Evolutionary conservation across 2,888 invertebrate species (phyloP), one percentile per base, ranked within the genome.

Genomic region (Drosophila macrospina): DNA sequence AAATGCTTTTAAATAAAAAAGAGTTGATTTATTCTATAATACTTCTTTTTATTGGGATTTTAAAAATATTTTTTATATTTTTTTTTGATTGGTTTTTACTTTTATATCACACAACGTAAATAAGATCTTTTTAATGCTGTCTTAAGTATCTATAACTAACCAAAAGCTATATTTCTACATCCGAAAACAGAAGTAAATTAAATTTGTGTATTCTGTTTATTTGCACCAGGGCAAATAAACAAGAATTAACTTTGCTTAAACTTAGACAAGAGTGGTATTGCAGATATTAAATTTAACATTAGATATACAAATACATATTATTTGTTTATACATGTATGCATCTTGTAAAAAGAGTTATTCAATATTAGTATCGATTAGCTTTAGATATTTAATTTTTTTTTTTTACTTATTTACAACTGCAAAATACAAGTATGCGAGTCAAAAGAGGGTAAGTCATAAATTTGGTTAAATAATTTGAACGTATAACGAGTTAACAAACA

Each of bases 41-140:
- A 90, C 90, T 90, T 89, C 63, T 78, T 86, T 89, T 90, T 89
- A 89, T 90, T 90, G 63, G 86, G 80, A 79, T 85, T 89, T 90
- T 90, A 78, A 70, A 74, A 78, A 75, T 72, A 80, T 66, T 78
- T 79, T 86, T 71, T 77, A 70, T 64, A 75, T 85, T 79, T 88
- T 89, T 86, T 83, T 87, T 87, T 73, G 52, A 45, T 81, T 60
- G 50, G 51, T 64, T 73, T 74, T 73, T 82, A 81, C 74, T 78
- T 85, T 90, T 90, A 90, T 90, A 90, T 90, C 90, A 90, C 90
- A 90, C 90, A 90, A 89, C 85, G 87, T 85, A 88, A 85, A 79
- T 78, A 78, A 86, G 87, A 79, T 86, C 75, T 81, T 80, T 76
- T 69, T 86, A 77, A 82, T 83, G 83, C 79, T 81, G 79, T 77